Base-by-base conservation (phyloP, 2,888 invertebrate genomes). In the Tiliacea aurago region DNA sequence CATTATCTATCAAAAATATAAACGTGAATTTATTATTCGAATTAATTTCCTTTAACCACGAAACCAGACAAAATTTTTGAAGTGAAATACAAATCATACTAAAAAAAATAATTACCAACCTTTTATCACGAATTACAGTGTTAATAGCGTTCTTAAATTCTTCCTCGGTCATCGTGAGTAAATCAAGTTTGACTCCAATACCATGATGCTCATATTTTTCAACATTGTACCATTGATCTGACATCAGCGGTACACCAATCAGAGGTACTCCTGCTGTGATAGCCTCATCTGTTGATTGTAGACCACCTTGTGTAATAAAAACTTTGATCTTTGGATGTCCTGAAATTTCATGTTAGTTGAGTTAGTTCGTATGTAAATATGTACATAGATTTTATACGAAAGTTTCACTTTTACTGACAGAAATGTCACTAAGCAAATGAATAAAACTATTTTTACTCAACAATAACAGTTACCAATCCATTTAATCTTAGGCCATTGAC, bases 291-390 rank as follows among this genome's bases (percentile, higher is more conserved):
- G 91, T 87, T 0, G 94, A 94, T 78, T 94, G 93, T 3, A 93
- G 76, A 7, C 94, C 94, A 55, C 93, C 93, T 91, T 94, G 94
- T 5, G 92, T 93, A 37, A 94, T 89, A 66, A 95, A 95, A 1
- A 92, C 58, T 78, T 4, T 37, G 37, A 37, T 37, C 37, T 37
- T 37, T 37, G 37, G 37, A 37, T 37, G 37, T 6, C 37, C 94
- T 94, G 13, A 94, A 37, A 37, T 0, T 37, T 37, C 37, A 37
- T 28, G 28, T 28, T 28, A 49, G 20, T n/a, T 20, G 10, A 37
- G 4, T 13, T 11, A 13, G 23, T 45, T 20, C 0, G 7, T 33
- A 1, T 28, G 10, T 20, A 28, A 33, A n/a, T n/a, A n/a, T n/a
- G 20, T 28, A 28, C 11, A 63, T 43, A 15, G 10, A 6, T 3